phyloP scores from a whole-genome alignment of 1,140 invertebrate species.

The Elymnias hypermnestra region DNA sequence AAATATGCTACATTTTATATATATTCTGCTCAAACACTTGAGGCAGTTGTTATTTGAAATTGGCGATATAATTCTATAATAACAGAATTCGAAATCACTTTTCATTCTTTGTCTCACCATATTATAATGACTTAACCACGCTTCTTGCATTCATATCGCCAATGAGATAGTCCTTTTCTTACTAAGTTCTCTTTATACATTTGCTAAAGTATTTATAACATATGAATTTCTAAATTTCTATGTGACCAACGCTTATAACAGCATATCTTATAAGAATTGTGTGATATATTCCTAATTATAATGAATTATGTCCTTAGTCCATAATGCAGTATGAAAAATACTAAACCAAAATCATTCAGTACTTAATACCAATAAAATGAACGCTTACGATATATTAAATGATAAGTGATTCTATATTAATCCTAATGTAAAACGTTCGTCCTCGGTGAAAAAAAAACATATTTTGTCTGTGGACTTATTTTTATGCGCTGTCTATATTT shows the following conservation, averaged over 20 bases:
- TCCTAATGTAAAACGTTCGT: conserved; percentile 46
- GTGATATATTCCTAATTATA: conserved; percentile 68
- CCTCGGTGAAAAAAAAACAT: conserved; percentile 23
- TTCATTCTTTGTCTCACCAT: neutral
- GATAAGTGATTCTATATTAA: conserved; percentile 38
- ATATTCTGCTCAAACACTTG: too few species aligned
- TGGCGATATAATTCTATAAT: too few species aligned
- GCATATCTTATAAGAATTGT: conserved; percentile 71
- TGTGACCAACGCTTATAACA: conserved; percentile 67
- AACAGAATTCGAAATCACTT: too few species aligned
- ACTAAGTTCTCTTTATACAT: conserved; percentile 16
- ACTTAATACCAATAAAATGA: conserved; percentile 58
- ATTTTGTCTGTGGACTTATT: conserved; percentile 18
- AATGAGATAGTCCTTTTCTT: conserved; percentile 16
- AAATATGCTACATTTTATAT: too few species aligned
- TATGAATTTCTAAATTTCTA: conserved; percentile 38
- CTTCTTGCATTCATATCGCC: conserved; percentile 13
- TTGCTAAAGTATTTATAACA: conserved; percentile 17
- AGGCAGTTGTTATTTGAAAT: too few species aligned
- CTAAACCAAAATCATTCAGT: conserved; percentile 63
- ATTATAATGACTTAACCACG: conserved; percentile 1
- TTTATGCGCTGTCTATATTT: conserved; percentile 19
- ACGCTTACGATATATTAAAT: conserved; percentile 48
- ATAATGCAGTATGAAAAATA: conserved; percentile 41
- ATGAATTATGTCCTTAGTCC: conserved; percentile 55